These are phyloP conservation scores for Hyles vespertilio DNA, from an alignment of 1,140 invertebrate genomes.

Conservation along the genomic window DNA sequence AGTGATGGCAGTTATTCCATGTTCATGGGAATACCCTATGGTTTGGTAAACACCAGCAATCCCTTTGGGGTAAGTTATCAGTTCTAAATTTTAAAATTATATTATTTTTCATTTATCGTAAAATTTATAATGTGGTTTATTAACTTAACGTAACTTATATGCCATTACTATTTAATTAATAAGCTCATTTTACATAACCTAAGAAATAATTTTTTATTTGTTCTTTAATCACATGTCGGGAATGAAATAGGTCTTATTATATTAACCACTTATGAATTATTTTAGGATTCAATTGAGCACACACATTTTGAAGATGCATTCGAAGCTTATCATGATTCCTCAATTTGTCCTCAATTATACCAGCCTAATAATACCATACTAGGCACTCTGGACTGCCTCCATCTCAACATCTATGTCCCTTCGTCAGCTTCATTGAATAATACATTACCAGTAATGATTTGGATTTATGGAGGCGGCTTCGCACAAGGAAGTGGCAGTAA, in stretches of 20 bases:
- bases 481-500: slow-evolving; percentile 10
- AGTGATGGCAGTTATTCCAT: slow-evolving; percentile 36
- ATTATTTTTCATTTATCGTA: too few species aligned
- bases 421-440: slow-evolving; percentile 9
- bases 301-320: slow-evolving; percentile 29
- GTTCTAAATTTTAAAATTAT: too few species aligned
- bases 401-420: slow-evolving; percentile 26
- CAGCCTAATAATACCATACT: slow-evolving; percentile 6
- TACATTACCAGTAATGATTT: slow-evolving; percentile 22
- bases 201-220: too few species aligned
- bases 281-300: slow-evolving; percentile 25
- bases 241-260: too few species aligned
- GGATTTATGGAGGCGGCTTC: slow-evolving; percentile 24
- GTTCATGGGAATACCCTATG: slow-evolving; percentile 48
- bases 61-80: slow-evolving; percentile 35
- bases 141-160: too few species aligned
- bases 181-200: too few species aligned
- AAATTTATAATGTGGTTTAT: too few species aligned
- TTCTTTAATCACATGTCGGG: too few species aligned
- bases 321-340: slow-evolving; percentile 34
- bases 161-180: too few species aligned
- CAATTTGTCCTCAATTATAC: slow-evolving; percentile 23
- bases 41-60: slow-evolving; percentile 20
- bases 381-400: slow-evolving; percentile 25
- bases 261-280: not conserved